Evolutionary conservation across 1,140 invertebrate genomes (phyloP), one percentile per base, ranked within the genome.

Genomic region (Dreissena polymorpha): DNA sequence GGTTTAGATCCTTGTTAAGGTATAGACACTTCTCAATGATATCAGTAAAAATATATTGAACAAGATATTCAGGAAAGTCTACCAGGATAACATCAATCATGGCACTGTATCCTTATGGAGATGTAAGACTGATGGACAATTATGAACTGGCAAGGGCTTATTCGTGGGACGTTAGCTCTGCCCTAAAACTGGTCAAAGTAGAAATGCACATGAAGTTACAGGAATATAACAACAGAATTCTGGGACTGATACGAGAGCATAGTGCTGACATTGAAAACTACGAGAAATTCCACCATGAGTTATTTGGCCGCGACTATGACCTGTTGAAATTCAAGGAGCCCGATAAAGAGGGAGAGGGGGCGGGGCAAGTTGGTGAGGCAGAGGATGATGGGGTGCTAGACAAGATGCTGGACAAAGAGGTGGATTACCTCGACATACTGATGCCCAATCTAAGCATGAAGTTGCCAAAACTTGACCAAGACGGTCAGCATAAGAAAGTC

Each of bases 121-220:
- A 82, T 29, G 25, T 82, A 29, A 73, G 68, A 51, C 57, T 82
- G 63, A 82, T 82, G 79, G 79, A 82, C 57, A 82, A 82, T 65
- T 82, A 82, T 68, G 79, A 82, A 12, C 72, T 82, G 69, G 79
- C 79, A 13, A 21, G 50, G 29, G 57, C 68, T 7, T 82, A 82
- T 74, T 74, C 79, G 13, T 82, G 79, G 79, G 79, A 82, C 49
- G 1, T 73, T 14, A 50, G 50, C 16, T 82, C 79, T 27, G 49
- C 79, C 5, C 63, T 82, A 3, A 73, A 72, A 57, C 64, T 82
- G 1, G 79, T 82, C n/a, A 68, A 82, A 25, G 50, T 82, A 6
- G 79, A 82, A 68, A 74, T 74, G 79, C 71, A 74, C 55, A 82
- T 82, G 79, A 82, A 73, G 57, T 63, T 72, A 0, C 60, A 39